These are phyloP conservation scores for Pachliopta kotzebuea DNA, from an alignment of 2,888 invertebrate genomes.

Conservation along the genomic window DNA sequence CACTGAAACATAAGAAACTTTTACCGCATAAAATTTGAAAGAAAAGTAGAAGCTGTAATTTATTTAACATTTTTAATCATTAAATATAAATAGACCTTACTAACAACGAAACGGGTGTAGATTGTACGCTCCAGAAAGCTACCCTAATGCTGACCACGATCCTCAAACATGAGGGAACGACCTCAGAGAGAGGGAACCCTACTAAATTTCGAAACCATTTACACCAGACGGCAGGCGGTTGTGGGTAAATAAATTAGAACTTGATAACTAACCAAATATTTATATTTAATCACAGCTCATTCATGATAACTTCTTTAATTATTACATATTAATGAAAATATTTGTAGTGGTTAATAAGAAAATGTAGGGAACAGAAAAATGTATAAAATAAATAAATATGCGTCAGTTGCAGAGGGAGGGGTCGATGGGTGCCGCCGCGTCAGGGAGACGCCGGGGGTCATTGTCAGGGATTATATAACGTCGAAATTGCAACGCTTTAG, in stretches of 20 bases:
- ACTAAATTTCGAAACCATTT: constrained; percentile 9
- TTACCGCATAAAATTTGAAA: no score
- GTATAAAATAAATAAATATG: constrained; percentile 46
- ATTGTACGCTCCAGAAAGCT: no score
- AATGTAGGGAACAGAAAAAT: constrained; percentile 35
- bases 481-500: constrained; percentile 39
- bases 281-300: not conserved
- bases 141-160: no score
- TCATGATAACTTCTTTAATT: no score
- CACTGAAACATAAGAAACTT: no score
- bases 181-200: no score
- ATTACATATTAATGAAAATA: constrained; percentile 5
- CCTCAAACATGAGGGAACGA: no score
- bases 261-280: not conserved
- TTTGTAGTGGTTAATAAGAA: not conserved
- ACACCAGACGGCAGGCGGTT: constrained; percentile 9
- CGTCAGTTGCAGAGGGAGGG: constrained; percentile 49
- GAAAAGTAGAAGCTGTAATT: not conserved
- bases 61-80: constrained; percentile 7
- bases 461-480: constrained; percentile 36
- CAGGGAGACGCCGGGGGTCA: constrained; percentile 40
- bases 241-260: constrained; percentile 10
- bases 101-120: no score
- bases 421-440: constrained; percentile 34
- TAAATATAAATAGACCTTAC: constrained; percentile 4